phyloP scores from a whole-genome alignment of 1,140 invertebrate species.

The Brevipalpus yothersi region DNA sequence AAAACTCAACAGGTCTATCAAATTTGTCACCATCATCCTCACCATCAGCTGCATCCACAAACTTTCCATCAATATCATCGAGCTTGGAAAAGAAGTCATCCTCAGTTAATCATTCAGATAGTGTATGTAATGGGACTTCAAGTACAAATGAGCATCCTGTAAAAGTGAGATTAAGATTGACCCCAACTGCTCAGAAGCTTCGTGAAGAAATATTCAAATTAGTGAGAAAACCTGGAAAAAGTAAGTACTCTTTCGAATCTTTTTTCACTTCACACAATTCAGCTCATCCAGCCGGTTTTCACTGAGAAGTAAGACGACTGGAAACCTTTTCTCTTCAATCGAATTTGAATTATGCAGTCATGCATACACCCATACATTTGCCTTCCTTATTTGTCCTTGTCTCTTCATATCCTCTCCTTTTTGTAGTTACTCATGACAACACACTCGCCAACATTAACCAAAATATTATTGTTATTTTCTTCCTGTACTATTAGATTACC shows the following conservation, averaged over 20 bases:
- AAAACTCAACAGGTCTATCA: background rate
- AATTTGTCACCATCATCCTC: background rate
- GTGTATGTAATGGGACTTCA: background rate
- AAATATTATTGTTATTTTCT: background rate
- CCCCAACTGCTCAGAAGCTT: background rate
- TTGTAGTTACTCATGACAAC: background rate
- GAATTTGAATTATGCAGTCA: no score
- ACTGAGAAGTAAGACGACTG: no score
- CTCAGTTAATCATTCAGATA: background rate
- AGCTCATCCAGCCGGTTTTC: no score
- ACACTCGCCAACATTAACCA: no score
- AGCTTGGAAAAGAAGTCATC: background rate
- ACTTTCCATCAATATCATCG: background rate
- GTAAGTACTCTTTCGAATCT: background rate
- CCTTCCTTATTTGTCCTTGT: no score
- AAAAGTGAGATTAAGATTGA: background rate
- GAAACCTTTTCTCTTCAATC: no score
- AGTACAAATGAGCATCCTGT: background rate
- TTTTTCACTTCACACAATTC: background rate
- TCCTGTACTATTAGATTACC: background rate
- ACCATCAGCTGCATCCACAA: background rate
- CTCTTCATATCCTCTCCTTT: background rate
- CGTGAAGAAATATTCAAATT: background rate
- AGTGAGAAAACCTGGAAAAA: background rate
- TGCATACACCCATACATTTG: no score